Base-by-base conservation (phyloP, 2,888 invertebrate species). In the Parapristionchus giblindavisi region DNA sequence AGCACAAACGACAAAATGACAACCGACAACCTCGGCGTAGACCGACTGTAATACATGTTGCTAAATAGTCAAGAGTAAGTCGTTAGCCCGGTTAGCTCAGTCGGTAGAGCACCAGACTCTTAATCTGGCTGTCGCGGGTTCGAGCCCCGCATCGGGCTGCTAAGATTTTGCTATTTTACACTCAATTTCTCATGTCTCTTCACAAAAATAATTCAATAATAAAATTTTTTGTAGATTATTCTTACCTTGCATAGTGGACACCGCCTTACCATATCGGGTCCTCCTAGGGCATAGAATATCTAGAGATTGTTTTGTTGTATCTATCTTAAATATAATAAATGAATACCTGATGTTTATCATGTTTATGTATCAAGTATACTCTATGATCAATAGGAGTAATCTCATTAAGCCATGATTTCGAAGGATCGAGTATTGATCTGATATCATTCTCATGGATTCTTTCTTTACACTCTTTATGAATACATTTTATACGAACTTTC, bases 41-140 rank as follows among this genome's bases (percentile, higher is more conserved):
- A 72, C 51, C 29, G 72, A 60, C 72, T 72, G 36, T 3, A 1
- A 14, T 14, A 27, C n/a, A 60, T 36, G 1, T 21, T 36, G 34
- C 0, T 2, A n/a, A 21, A 36, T 21, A 21, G 1, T 0, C 8
- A 0, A 0, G n/a, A 4, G 0, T 38, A n/a, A 5, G 32, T 27
- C 61, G 61, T 40, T 38, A 24, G 61, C 61, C 61, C 61, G 61
- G 61, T 61, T 61, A 61, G 61, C 61, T 61, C 61, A 61, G 61
- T 68, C 66, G 66, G 58, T 66, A 75, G 75, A 68, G 66, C 68
- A 68, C 75, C 75, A 68, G 75, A 84, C 83, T 84, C 83, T 83
- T 84, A 83, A 83, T 83, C 83, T 83, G 82, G 82, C 77, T 81
- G 82, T 82, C 82, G 80, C 81, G 82, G 82, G 82, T 82, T 82